Evolutionary conservation across 2,888 invertebrate species (phyloP).

Genomic region (Mongoloraphidia duomilia): DNA sequence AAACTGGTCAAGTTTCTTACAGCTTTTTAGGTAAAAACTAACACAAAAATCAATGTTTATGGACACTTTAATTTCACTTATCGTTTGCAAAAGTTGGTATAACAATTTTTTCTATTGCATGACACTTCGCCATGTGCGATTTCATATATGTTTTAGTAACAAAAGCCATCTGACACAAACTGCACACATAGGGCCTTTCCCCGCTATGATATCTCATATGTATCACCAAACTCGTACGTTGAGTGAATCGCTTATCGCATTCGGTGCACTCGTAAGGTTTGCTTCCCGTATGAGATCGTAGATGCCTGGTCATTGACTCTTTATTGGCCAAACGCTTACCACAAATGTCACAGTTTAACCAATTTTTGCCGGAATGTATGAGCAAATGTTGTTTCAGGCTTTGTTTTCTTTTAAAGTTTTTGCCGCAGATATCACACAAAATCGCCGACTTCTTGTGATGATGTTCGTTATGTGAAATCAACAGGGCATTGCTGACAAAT

Average conservation of each 20-base stretch:
- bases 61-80: too few species aligned
- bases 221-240: constrained; percentile 33
- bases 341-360: too few species aligned
- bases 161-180: constrained; percentile 6
- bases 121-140: background rate
- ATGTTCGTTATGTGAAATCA: constrained; percentile 5
- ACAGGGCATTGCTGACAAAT: constrained; percentile 5
- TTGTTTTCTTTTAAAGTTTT: constrained; percentile 10
- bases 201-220: constrained; percentile 22
- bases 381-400: constrained; percentile 4
- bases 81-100: too few species aligned
- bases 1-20: too few species aligned
- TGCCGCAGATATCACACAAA: constrained; percentile 11
- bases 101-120: background rate
- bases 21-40: too few species aligned
- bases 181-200: constrained; percentile 27
- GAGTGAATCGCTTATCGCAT: constrained; percentile 36
- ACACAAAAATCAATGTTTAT: too few species aligned
- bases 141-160: background rate
- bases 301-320: constrained; percentile 8
- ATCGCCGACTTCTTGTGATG: constrained; percentile 10
- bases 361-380: too few species aligned
- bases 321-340: too few species aligned
- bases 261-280: constrained; percentile 23
- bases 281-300: constrained; percentile 19